phyloP scores from a whole-genome alignment of 2,888 invertebrate genomes.

The Petrophora chlorosata region DNA sequence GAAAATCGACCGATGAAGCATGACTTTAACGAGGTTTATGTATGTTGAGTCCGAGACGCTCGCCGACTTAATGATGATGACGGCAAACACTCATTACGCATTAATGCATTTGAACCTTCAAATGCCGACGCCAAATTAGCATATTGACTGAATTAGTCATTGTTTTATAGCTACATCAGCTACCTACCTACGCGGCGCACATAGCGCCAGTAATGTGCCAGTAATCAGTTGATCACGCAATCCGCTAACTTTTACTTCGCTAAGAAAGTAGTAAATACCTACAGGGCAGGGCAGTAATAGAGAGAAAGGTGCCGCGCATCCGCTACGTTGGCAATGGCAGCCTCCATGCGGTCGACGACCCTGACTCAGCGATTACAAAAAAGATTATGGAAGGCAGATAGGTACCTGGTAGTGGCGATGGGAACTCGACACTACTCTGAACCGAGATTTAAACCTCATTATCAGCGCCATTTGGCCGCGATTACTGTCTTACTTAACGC shows the following conservation, averaged over 20 bases:
- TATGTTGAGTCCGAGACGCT: slow-evolving; percentile 22
- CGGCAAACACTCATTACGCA: slow-evolving; percentile 34
- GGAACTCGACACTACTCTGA: slow-evolving; percentile 25
- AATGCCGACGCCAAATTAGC: slow-evolving; percentile 30
- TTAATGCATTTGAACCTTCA: slow-evolving; percentile 35
- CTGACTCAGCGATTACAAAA: slow-evolving; percentile 74
- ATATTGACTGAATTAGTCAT: slow-evolving; percentile 29
- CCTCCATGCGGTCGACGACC: slow-evolving; percentile 78
- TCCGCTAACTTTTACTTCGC: slow-evolving; percentile 39
- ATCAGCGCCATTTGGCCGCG: slow-evolving; percentile 18
- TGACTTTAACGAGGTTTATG: slow-evolving; percentile 30
- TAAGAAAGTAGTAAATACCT: slow-evolving; percentile 54
- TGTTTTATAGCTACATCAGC: slow-evolving; percentile 6
- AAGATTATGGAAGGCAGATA: slow-evolving; percentile 67
- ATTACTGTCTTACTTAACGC: slow-evolving; percentile 17
- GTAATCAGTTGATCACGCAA: slow-evolving; percentile 18
- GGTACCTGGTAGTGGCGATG: slow-evolving; percentile 41
- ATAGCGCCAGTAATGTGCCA: slow-evolving; percentile 7
- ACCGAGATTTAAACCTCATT: slow-evolving; percentile 26
- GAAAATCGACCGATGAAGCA: slow-evolving; percentile 12
- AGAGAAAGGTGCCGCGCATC: slow-evolving; percentile 74
- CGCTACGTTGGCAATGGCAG: slow-evolving; percentile 71
- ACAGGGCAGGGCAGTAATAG: slow-evolving; percentile 67
- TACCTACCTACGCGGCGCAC: background rate
- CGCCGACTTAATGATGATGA: slow-evolving; percentile 29